Base-by-base conservation (phyloP, 2,888 invertebrate species). In the Yponomeuta evonymella region DNA sequence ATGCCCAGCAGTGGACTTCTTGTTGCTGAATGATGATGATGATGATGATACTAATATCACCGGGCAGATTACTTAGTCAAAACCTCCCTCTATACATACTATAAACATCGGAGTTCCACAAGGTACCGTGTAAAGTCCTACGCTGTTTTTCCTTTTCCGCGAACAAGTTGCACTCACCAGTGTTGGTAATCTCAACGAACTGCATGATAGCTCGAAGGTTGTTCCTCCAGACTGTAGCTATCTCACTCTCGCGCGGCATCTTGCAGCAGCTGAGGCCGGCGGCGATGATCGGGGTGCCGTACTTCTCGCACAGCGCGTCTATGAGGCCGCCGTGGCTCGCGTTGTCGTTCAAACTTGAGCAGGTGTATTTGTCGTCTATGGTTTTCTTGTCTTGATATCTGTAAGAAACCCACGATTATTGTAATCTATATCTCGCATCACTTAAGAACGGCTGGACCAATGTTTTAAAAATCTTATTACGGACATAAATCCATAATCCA, bases 231-330 rank as follows among this genome's bases (percentile, higher is more conserved):
- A 96, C 93, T 74, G 92, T 92, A 0, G 94, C 95, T n/a, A 97
- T 93, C 68, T 94, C 93, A 0, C 81, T 85, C n/a, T 94, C 92
- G 0, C 84, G 79, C 0, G 98, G 97, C 93, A 96, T 96, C 76
- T 96, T 96, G 81, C 98, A 98, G 79, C 98, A 98, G 71, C 95
- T 95, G 43, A 98, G 83, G 29, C 96, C 95, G 4, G 95, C 93
- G 0, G 96, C 95, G 69, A 96, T 90, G 81, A 96, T 89, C 0
- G 96, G 95, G 1, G 94, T 92, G 70, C 94, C 91, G 76, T 93
- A 95, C 77, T 94, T 92, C 48, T 94, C 93, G 74, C 93, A 94
- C 23, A 96, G 81, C 70, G 93, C 85, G 81, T 94, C 94, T 6
- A 94, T 93, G 74, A 94, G 78, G 58, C 93, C 88, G 0, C 92